Base-by-base conservation (phyloP, 2,113 vertebrate species). In the Actinemys pallida region DNA sequence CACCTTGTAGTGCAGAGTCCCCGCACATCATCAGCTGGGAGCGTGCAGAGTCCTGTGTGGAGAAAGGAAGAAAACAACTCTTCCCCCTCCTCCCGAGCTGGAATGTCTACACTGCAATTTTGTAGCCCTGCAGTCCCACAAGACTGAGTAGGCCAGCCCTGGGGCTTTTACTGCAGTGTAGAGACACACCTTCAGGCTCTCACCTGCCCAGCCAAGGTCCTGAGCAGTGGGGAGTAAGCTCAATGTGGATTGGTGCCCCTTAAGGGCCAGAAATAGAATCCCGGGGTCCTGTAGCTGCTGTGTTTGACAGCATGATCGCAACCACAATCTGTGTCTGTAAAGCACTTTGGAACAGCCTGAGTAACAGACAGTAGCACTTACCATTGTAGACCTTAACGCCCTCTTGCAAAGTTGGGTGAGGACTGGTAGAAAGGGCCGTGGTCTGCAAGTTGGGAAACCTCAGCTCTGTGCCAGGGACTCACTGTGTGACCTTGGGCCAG, bases 251-350 rank as follows among this genome's bases (percentile, higher is more conserved):
- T 45, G 25, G 5, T 93, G 42, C 12, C 27, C 8, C 47, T 52
- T 2, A 9, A 0, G 2, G 35, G n/a, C n/a, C 10, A 1, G 4
- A 16, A 5, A 31, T 5, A 16, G 57, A 25, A 76, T 35, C 52
- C 1, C 1, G 0, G 39, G 5, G 89, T 76, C 62, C 3, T 89
- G 0, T 6, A 5, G 29, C 62, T 31, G 29, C 1, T 1, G 4
- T 5, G 53, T 27, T 53, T 42, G 52, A 4, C 24, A 17, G 39
- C 42, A 25, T 4, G 6, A 10, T 62, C 2, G 12, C 49, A 29
- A 5, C 75, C 1, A 75, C 0, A 79, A 88, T 9, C 25, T 87
- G 62, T 24, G 13, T 56, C 49, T 54, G 35, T 49, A 10, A 81
- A 69, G 27, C 3, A 8, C 10, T 6, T 1, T 47, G 75, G 75